phyloP scores from a whole-genome alignment of 2,888 invertebrate species.

The Abscondita cerata region DNA sequence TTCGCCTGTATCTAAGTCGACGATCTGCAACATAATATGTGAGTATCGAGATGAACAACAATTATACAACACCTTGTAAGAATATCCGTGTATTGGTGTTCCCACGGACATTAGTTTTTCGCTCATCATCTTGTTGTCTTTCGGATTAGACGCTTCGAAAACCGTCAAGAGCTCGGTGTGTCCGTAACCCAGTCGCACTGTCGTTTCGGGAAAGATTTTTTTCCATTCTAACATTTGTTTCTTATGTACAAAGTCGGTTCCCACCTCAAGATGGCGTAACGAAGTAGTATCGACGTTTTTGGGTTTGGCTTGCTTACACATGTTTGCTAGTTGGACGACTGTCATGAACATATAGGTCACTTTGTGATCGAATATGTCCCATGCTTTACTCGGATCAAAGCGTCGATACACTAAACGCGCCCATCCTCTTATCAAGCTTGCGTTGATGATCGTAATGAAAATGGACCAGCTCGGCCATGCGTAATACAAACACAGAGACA shows the following conservation, averaged over 20 bases:
- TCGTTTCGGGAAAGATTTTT: not conserved
- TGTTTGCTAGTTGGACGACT: slow-evolving; percentile 43
- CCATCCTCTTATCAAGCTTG: slow-evolving; percentile 27
- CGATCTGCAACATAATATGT: slow-evolving; percentile 1
- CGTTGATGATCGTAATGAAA: slow-evolving; percentile 40
- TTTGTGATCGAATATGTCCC: slow-evolving; percentile 28
- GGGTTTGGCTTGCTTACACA: slow-evolving; percentile 45
- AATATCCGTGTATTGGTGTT: not conserved
- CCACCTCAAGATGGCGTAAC: not conserved
- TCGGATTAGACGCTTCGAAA: not conserved
- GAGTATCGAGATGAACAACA: too few species aligned
- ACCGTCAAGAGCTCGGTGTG: slow-evolving; percentile 3
- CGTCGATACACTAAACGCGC: slow-evolving; percentile 21
- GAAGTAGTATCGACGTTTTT: not conserved
- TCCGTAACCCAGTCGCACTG: not conserved
- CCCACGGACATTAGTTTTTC: not conserved
- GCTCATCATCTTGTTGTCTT: not conserved
- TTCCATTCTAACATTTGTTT: not conserved
- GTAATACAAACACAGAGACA: slow-evolving; percentile 25
- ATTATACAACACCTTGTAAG: not conserved
- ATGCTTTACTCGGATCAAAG: slow-evolving; percentile 30
- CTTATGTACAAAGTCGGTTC: not conserved
- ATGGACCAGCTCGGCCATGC: slow-evolving; percentile 52
- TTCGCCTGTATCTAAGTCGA: not conserved
- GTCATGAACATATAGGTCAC: slow-evolving; percentile 39